Base-by-base conservation (phyloP, 2,888 invertebrate species). In the Meiosimyza platycephala region DNA sequence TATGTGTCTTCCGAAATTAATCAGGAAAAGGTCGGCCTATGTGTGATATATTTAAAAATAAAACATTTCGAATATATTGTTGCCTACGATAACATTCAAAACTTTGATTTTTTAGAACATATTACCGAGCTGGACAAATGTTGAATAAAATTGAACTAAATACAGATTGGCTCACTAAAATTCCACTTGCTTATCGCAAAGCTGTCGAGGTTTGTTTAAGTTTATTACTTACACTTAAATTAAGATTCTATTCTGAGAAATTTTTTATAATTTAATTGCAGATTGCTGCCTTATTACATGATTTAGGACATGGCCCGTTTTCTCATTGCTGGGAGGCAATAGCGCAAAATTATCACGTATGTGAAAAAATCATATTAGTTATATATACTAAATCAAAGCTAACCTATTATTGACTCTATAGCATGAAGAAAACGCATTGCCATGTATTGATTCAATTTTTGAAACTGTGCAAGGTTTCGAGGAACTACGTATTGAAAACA, bases 271-370 rank as follows among this genome's bases (percentile, higher is more conserved):
- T 22, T 62, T 22, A 40, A 65, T 90, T n/a, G 90, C 90, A 89
- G 82, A 87, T 93, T 51, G 92, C 92, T 55, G 93, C 90, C 0
- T 87, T 93, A 0, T 89, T 91, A 71, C 93, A 93, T 84, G 93
- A 93, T 80, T 80, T 93, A 15, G 92, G 92, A 0, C 92, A 93
- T 82, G 92, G 92, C 0, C 92, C 92, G 5, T 91, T 90, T 83
- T 91, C 91, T 1, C 93, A 93, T 82, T 78, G 88, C 11, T 93
- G 91, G 90, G 92, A 93, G 77, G 33, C 7, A 5, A 80, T 85
- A 18, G 68, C 15, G 12, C 9, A 55, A 0, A 6, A 73, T 55
- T 80, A 77, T 73, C 18, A 78, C 13, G 78, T 78, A 74, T 62
- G 47, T 33, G 54, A n/a, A 55, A 40, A 55, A 11, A 12, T 11